These are phyloP conservation scores for Dermochelys coriacea DNA, from an alignment of 2,797 vertebrate genomes.

Conservation along the genomic window DNA sequence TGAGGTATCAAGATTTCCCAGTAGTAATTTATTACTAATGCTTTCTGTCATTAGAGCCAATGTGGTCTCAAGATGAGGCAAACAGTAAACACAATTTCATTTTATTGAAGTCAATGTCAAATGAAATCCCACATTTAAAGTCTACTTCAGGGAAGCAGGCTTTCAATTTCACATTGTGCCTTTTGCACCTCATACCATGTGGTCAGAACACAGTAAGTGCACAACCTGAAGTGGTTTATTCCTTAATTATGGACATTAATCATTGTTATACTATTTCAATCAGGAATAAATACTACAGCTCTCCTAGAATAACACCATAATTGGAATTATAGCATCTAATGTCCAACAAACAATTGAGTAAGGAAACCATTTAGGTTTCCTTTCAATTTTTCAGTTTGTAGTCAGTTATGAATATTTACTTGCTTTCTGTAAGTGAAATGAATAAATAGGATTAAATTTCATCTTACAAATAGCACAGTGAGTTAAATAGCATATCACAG, in stretches of 20 bases:
- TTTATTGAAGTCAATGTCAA: constrained; percentile 2
- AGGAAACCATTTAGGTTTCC: not conserved
- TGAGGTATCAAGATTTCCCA: not conserved
- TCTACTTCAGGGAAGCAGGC: not conserved
- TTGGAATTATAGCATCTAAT: not conserved
- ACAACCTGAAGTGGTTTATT: not conserved
- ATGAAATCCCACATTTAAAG: not conserved
- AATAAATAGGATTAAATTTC: not conserved
- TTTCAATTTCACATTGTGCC: not conserved
- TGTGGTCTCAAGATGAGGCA: not conserved
- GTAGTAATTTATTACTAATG: not conserved
- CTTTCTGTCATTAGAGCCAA: not conserved
- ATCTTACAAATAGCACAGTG: not conserved
- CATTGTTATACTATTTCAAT: not conserved
- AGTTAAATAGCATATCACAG: not conserved
- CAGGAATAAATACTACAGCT: not conserved
- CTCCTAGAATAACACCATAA: not conserved
- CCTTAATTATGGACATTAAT: not conserved
- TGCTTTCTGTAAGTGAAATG: constrained; percentile 1
- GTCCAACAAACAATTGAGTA: constrained; percentile 1
- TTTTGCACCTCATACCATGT: not conserved
- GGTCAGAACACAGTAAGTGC: not conserved
- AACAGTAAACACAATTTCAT: not conserved
- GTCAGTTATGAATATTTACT: not conserved
- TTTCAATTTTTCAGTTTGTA: constrained; percentile 20